phyloP scores from a whole-genome alignment of 2,797 vertebrate species.

The Melanotaenia trifasciata region DNA sequence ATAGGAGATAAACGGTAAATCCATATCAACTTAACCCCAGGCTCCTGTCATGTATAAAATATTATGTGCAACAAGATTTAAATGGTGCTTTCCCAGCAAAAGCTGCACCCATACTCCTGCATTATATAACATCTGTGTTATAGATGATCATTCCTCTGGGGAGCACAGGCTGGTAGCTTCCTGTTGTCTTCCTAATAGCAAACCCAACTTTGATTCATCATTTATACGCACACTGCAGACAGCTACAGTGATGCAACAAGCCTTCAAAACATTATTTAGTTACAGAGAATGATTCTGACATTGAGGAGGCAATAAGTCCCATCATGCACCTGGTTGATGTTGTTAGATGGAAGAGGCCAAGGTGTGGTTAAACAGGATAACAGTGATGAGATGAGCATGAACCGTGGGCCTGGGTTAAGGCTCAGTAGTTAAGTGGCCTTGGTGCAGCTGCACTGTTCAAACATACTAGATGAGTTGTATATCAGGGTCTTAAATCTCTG shows the following conservation, averaged over 20 bases:
- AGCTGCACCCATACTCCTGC: slow-evolving; percentile 3
- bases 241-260: slow-evolving; percentile 53
- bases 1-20: neutral
- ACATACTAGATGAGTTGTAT: neutral
- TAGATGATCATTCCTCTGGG: slow-evolving; percentile 47
- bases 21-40: neutral
- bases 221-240: slow-evolving; percentile 26
- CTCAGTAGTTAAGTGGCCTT: slow-evolving; percentile 27
- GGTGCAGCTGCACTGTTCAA: slow-evolving; percentile 5
- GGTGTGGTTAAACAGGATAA: slow-evolving; percentile 36
- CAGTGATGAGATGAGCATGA: slow-evolving; percentile 34
- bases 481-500: slow-evolving; percentile 8
- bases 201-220: slow-evolving; percentile 34
- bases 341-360: slow-evolving; percentile 24
- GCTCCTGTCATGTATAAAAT: neutral
- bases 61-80: slow-evolving; percentile 5
- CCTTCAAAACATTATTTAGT: slow-evolving; percentile 51
- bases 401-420: slow-evolving; percentile 38
- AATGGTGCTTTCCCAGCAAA: slow-evolving; percentile 26
- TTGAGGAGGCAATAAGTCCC: slow-evolving; percentile 66
- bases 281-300: slow-evolving; percentile 46
- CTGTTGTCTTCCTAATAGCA: slow-evolving; percentile 30
- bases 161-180: slow-evolving; percentile 36
- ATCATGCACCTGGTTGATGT: slow-evolving; percentile 47
- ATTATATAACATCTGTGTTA: slow-evolving; percentile 52